These are phyloP conservation scores for Cynocephalus volans DNA, from an alignment of 2,113 vertebrate genomes.

Conservation along the genomic window DNA sequence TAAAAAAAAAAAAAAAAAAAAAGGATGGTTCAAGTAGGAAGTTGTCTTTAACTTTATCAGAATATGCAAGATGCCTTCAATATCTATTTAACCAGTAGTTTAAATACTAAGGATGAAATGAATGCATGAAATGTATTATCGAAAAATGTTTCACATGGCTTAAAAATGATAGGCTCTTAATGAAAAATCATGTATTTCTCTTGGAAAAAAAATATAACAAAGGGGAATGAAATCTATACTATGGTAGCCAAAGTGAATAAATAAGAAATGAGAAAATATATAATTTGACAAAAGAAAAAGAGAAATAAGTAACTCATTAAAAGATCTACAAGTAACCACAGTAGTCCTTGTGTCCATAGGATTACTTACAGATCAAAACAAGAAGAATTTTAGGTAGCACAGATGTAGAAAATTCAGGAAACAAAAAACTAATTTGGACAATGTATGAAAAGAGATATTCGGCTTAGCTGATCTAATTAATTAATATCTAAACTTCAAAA, in stretches of 20 bases:
- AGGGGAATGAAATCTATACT: neutral
- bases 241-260: neutral
- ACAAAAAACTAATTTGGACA: neutral
- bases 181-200: neutral
- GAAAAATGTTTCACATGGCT: neutral
- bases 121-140: neutral
- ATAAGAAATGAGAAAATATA: conserved; percentile 43
- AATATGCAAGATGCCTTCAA: neutral
- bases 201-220: neutral
- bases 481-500: neutral
- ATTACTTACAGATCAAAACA: neutral
- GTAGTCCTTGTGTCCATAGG: neutral
- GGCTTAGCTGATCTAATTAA: neutral
- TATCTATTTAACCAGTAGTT: neutral
- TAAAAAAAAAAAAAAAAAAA: neutral
- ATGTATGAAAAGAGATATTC: neutral
- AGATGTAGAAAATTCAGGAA: neutral
- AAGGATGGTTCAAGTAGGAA: neutral
- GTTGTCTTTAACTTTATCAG: neutral
- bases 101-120: conserved; percentile 24
- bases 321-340: neutral
- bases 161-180: neutral
- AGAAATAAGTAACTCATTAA: neutral
- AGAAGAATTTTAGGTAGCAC: neutral
- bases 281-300: neutral